Evolutionary conservation across 2,888 invertebrate genomes (phyloP).

Genomic region (Holacanthella duospinosa): DNA sequence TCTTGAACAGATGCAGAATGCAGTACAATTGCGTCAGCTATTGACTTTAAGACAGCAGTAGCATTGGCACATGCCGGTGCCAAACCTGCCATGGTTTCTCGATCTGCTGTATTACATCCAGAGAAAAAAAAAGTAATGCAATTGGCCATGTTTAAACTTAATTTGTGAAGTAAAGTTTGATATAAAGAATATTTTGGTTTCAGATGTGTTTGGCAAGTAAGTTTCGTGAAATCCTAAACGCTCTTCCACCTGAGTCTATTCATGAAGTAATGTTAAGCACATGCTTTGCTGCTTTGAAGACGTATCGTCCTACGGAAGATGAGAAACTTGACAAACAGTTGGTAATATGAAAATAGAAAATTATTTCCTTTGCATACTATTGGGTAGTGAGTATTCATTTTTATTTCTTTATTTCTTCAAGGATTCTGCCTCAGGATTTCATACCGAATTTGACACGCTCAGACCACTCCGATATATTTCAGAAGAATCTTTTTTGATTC

Average conservation of each 20-base stretch:
- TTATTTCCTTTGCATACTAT: too few species aligned
- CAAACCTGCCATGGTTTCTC: constrained; percentile 63
- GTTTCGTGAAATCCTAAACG: constrained; percentile 23
- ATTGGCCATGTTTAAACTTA: neutral
- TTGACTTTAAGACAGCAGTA: constrained; percentile 64
- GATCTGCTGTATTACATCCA: constrained; percentile 45
- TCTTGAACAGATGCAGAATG: constrained; percentile 3
- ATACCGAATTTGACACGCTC: constrained; percentile 5
- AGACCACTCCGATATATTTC: constrained; percentile 23
- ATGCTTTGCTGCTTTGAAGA: constrained; percentile 34
- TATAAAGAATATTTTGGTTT: neutral
- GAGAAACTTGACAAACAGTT: constrained; percentile 15
- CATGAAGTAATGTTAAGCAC: constrained; percentile 28
- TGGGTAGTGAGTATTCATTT: neutral
- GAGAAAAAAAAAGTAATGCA: constrained; percentile 9
- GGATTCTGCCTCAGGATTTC: constrained; percentile 15
- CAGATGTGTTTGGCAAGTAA: constrained; percentile 11
- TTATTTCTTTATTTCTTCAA: constrained; percentile 8
- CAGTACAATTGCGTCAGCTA: neutral
- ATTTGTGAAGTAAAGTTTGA: neutral
- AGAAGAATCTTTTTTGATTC: constrained; percentile 37
- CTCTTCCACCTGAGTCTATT: constrained; percentile 22
- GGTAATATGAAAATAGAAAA: too few species aligned
- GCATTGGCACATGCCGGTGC: constrained; percentile 63
- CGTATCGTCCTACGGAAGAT: constrained; percentile 24